These are phyloP conservation scores for Crotalus viridis DNA, from an alignment of 2,113 vertebrate species.

Conservation along the genomic window DNA sequence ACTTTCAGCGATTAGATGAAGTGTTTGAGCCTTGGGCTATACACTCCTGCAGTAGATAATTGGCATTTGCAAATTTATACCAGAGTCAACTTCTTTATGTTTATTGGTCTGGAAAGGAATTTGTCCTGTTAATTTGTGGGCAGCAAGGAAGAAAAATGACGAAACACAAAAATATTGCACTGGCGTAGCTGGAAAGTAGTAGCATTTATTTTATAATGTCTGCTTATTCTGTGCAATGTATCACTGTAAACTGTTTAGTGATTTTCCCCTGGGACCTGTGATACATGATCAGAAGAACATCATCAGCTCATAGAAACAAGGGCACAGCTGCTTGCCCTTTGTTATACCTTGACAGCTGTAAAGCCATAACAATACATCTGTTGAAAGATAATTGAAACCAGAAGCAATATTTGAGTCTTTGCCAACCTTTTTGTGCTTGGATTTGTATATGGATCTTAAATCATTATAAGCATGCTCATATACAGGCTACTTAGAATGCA, in stretches of 20 bases:
- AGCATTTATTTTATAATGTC: neutral
- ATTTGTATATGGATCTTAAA: slow-evolving; percentile 11
- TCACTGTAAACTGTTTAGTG: slow-evolving; percentile 33
- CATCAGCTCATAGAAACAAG: slow-evolving; percentile 45
- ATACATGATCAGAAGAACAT: slow-evolving; percentile 38
- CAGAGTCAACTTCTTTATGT: neutral
- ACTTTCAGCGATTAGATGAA: neutral
- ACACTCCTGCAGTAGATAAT: neutral
- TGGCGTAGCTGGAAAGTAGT: slow-evolving; percentile 28
- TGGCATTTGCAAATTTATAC: slow-evolving; percentile 13
- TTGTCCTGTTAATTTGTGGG: slow-evolving; percentile 13
- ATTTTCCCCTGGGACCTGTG: slow-evolving; percentile 37
- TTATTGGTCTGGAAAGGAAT: neutral
- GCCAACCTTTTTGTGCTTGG: slow-evolving; percentile 38
- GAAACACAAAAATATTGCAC: neutral
- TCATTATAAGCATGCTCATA: neutral
- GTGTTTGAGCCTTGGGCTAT: neutral
- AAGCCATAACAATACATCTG: slow-evolving; percentile 27
- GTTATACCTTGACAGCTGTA: slow-evolving; percentile 26
- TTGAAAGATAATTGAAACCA: slow-evolving; percentile 26
- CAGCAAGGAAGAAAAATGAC: neutral
- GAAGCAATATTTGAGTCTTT: slow-evolving; percentile 29
- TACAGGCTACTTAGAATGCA: slow-evolving; percentile 32
- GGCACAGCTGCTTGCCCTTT: slow-evolving; percentile 34
- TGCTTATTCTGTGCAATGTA: slow-evolving; percentile 37